Conservation (phyloP, 2,797 vertebrate genomes). For the Cryptoprocta ferox region DNA sequence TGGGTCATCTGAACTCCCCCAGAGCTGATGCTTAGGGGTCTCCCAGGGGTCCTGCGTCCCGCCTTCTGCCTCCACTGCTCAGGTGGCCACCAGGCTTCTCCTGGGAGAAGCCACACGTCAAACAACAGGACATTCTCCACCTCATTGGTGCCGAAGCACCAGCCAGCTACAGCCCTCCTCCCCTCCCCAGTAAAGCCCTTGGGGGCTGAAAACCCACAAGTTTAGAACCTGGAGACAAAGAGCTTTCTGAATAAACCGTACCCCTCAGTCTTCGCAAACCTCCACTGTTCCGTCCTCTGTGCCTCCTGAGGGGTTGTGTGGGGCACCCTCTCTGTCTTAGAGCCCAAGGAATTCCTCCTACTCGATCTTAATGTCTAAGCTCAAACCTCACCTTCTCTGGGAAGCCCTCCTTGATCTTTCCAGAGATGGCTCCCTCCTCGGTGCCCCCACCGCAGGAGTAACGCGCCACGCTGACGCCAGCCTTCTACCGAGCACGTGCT, state of each 20-base stretch:
- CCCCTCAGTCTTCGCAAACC: not conserved
- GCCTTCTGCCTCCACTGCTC: not conserved
- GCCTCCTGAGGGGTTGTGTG: not conserved
- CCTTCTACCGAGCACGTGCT: not conserved
- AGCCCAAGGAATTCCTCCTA: not conserved
- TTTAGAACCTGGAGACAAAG: not conserved
- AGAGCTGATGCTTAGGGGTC: not conserved
- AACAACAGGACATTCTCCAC: not conserved
- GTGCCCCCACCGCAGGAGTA: not conserved
- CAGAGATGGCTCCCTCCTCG: not conserved
- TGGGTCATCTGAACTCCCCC: not conserved
- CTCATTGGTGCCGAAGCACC: not conserved
- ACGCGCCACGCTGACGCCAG: not conserved
- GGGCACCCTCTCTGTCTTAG: not conserved
- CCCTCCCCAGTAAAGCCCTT: not conserved
- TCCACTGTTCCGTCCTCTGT: not conserved
- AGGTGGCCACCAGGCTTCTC: not conserved
- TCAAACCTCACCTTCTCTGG: not conserved
- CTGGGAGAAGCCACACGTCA: not conserved
- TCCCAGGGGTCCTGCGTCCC: not conserved
- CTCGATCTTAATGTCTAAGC: not conserved
- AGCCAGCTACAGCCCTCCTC: not conserved
- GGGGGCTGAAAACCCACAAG: not conserved
- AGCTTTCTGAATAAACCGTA: not conserved
- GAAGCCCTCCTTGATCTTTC: slow-evolving; percentile 11